Evolutionary conservation across 2,888 invertebrate genomes (phyloP), one percentile per base, ranked within the genome.

Genomic region (Serripes groenlandicus): DNA sequence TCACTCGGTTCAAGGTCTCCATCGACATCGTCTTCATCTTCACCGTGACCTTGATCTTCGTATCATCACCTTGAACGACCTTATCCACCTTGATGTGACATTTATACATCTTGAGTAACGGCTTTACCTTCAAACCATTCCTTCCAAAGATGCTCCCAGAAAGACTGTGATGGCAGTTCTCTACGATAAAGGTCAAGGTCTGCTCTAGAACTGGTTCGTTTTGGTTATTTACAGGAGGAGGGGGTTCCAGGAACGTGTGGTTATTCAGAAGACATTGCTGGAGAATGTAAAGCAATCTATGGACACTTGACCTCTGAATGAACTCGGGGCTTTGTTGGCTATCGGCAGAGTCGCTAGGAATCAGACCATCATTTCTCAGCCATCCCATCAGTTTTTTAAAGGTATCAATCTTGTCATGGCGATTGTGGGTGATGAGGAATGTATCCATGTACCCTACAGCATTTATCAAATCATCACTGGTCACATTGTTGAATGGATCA

Each of bases 71-170:
- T 4, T 15, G 4, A 0, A 11, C 23, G 15, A 71, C 35, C 28
- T 71, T 71, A 18, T 71, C 56, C 34, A 71, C 26, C 23, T 56
- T 34, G 18, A 71, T 71, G 34, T 56, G 71, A 58, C 71, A 71
- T 26, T 56, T 54, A 34, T 56, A 58, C 7, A 3, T 28, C 26
- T 34, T 71, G 35, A 56, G 30, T n/a, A 71, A 34, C 23, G 56
- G 71, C 35, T 32, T 34, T 35, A 71, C 23, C 23, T 35, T 71
- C 1, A 23, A 35, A 28, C 71, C 71, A 35, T 56, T 35, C n/a
- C 56, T 34, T 21, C 71, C 71, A 71, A 71, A 58, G 3, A 71
- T 28, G 26, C 35, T 58, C 9, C 71, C 71, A 1, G 58, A 5
- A 32, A 56, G 34, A 23, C 5, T 26, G 34, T 71, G 71, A 4